Conservation (phyloP, 1,140 invertebrate genomes). For the Eueides isabella region DNA sequence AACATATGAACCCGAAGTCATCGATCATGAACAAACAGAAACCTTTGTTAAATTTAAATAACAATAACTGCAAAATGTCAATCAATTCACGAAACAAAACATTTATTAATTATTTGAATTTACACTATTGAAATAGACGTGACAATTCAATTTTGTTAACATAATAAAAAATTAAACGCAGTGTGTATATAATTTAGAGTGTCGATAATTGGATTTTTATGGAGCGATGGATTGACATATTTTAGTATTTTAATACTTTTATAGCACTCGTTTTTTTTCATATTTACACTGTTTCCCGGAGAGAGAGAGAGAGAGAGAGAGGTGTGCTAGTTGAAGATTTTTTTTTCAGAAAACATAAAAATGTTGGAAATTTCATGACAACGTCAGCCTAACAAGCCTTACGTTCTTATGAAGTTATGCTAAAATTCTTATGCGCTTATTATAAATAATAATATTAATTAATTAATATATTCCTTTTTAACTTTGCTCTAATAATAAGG, state of each 20-base stretch:
- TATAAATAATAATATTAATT: too few relatives aligned
- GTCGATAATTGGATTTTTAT: neutral
- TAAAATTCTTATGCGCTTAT: too few relatives aligned
- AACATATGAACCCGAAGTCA: too few relatives aligned
- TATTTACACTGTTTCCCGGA: too few relatives aligned
- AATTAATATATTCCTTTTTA: too few relatives aligned
- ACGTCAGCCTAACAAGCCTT: too few relatives aligned
- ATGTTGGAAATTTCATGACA: too few relatives aligned
- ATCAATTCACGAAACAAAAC: neutral
- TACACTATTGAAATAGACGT: neutral
- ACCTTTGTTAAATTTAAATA: neutral
- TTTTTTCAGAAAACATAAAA: neutral
- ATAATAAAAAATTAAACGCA: neutral
- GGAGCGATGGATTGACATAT: neutral
- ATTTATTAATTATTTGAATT: neutral
- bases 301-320: too few relatives aligned
- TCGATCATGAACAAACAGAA: neutral
- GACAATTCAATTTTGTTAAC: constrained; percentile 6
- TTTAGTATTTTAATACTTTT: neutral
- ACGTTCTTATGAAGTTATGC: too few relatives aligned
- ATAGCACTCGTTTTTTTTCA: too few relatives aligned
- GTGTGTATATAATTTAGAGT: neutral
- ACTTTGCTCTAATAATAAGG: too few relatives aligned
- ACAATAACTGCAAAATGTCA: neutral
- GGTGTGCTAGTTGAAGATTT: too few relatives aligned